Conservation (phyloP, 2,888 invertebrate species). For the Melieria omissa region DNA sequence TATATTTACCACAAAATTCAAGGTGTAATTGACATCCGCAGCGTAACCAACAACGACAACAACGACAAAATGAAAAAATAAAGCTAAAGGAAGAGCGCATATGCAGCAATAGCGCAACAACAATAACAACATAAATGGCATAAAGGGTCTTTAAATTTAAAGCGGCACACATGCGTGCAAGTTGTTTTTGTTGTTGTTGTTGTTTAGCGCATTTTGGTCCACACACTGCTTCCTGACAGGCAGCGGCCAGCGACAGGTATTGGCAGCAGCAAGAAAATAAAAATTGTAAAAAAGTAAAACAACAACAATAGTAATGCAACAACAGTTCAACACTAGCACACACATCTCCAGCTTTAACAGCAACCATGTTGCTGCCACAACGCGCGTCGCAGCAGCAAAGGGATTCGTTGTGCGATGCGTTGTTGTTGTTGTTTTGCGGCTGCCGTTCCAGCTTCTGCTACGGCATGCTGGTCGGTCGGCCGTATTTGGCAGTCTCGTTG, state of each 20-base stretch:
- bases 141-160: conserved; percentile 35
- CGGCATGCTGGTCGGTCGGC: too few species aligned
- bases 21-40: conserved; percentile 56
- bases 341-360: not conserved
- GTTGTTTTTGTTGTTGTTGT: not conserved
- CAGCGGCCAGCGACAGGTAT: conserved; percentile 16
- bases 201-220: not conserved
- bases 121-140: not conserved
- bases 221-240: not conserved
- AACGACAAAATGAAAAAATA: conserved; percentile 13
- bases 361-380: conserved; percentile 3
- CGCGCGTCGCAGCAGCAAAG: conserved; percentile 9
- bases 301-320: conserved; percentile 4
- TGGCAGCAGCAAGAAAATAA: not conserved
- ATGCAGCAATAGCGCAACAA: not conserved
- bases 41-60: conserved; percentile 15
- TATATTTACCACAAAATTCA: conserved; percentile 47
- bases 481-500: not conserved
- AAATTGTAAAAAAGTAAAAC: not conserved
- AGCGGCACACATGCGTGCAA: not conserved
- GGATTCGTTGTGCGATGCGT: not conserved
- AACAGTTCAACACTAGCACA: not conserved
- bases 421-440: too few species aligned
- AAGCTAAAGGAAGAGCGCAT: conserved; percentile 9
- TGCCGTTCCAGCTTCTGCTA: too few species aligned